These are phyloP conservation scores for Empis stercorea DNA, from an alignment of 2,888 invertebrate genomes.

Conservation along the genomic window DNA sequence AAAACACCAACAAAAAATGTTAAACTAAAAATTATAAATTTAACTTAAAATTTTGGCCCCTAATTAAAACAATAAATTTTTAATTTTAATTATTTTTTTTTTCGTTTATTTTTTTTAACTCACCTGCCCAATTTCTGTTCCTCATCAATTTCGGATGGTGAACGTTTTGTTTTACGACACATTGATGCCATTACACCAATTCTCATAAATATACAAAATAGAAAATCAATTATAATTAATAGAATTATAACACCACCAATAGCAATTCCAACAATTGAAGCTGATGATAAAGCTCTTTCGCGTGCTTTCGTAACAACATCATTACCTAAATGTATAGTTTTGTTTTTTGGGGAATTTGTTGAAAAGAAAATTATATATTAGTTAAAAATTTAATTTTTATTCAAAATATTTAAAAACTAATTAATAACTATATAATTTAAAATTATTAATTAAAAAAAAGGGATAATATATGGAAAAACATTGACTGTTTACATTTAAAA, in stretches of 20 bases:
- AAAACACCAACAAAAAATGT: background rate
- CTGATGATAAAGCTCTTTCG: conserved; percentile 33
- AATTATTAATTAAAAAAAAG: too few relatives aligned
- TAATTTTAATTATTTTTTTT: background rate
- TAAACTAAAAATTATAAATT: background rate
- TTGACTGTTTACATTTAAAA: too few relatives aligned
- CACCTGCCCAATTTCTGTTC: conserved; percentile 78
- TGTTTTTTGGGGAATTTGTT: background rate
- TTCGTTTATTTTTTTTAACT: conserved; percentile 18
- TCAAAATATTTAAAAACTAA: background rate
- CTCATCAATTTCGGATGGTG: conserved; percentile 49
- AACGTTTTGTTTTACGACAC: conserved; percentile 41
- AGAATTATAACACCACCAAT: conserved; percentile 67
- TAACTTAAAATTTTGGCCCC: background rate
- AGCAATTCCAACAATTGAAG: conserved; percentile 74
- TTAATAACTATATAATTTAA: background rate
- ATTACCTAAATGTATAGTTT: conserved; percentile 19
- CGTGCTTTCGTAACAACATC: conserved; percentile 33
- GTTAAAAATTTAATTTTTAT: background rate
- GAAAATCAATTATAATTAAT: conserved; percentile 70
- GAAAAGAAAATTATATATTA: background rate
- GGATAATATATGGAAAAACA: too few relatives aligned
- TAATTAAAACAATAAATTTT: too few relatives aligned
- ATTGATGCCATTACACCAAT: conserved; percentile 56
- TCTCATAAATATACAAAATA: conserved; percentile 57